Evolutionary conservation across 2,888 invertebrate species (phyloP).

Genomic region (Sabatieria punctata): DNA sequence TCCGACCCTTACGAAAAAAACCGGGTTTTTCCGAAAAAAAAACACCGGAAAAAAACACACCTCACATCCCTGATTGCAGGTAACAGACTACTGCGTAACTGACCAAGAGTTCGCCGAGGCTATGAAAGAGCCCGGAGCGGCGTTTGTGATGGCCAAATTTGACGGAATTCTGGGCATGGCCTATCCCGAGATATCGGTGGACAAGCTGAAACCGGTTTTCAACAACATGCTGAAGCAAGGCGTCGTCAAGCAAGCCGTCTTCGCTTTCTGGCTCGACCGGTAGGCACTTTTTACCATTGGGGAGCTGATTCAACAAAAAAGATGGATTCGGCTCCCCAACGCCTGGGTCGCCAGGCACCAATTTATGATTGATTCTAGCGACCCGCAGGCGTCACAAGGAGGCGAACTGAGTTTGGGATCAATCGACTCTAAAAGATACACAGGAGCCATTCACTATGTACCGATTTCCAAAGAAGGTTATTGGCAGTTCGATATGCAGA

Average conservation of each 20-base stretch:
- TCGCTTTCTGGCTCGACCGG: slow-evolving; percentile 23
- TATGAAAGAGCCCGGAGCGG: slow-evolving; percentile 69
- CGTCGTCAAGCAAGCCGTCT: slow-evolving; percentile 23
- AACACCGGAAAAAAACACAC: too few species aligned
- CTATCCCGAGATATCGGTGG: slow-evolving; percentile 70
- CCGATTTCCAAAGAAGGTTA: slow-evolving; percentile 69
- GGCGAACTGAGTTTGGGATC: slow-evolving; percentile 50
- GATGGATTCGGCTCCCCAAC: too few species aligned
- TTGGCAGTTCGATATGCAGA: slow-evolving; percentile 94
- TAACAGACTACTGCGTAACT: slow-evolving; percentile 22
- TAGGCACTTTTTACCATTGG: too few species aligned
- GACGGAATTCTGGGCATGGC: slow-evolving; percentile 91
- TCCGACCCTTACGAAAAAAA: too few species aligned
- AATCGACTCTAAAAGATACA: slow-evolving; percentile 73
- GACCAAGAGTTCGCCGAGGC: slow-evolving; percentile 94
- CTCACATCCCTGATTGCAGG: too few species aligned
- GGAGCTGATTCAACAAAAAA: too few species aligned
- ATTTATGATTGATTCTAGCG: slow-evolving; percentile 14
- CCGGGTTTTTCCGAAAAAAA: too few species aligned
- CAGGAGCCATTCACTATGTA: slow-evolving; percentile 64
- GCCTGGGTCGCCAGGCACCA: too few species aligned
- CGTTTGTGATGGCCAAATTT: slow-evolving; percentile 94
- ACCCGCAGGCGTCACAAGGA: slow-evolving; percentile 24
- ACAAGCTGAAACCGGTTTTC: slow-evolving; percentile 69
- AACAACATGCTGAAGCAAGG: slow-evolving; percentile 69